Evolutionary conservation across 2,113 vertebrate species (phyloP), one percentile per base, ranked within the genome.

Genomic region (Chaenocephalus aceratus): DNA sequence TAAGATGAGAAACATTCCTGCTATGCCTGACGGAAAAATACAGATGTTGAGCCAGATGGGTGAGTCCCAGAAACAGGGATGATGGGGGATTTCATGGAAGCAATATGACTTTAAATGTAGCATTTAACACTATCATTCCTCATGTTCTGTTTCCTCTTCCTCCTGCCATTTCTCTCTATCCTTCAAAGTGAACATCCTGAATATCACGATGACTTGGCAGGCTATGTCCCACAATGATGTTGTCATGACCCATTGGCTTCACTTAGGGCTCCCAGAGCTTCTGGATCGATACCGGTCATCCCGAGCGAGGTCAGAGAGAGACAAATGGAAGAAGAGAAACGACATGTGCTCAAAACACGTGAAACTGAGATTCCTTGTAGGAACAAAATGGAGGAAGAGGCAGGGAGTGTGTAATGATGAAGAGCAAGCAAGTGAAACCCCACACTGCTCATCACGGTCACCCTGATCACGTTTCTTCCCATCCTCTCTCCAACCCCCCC

Each of bases 31-130:
- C 65, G 60, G 59, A 82, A 83, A 58, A 79, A 56, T 56, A 82
- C 73, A 82, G 70, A 83, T 75, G 79, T 46, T 34, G 76, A 82
- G 58, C 0, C 83, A 74, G 66, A 84, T n/a, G 64, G 46, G 62
- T 12, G 54, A 13, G 46, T 64, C 68, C 30, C 34, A 74, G 36
- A 54, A 64, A 74, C 3, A 61, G 18, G 66, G 7, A 63, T 62
- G 76, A 54, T 14, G 68, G 56, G 34, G 53, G 56, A 48, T 72
- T 75, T 23, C 60, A 41, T 18, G 53, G 21, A 53, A 48, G 63
- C 11, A 64, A 16, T 11, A 34, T 30, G 11, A 21, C 3, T 41
- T 62, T 23, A 26, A 64, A 5, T 49, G 14, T 8, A 68, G n/a
- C 16, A 8, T 4, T 30, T 9, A 10, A 44, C 18, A 44, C 57